A percentile compares a stretch with the other conserved stretches of the same genome.
Conservation (phyloP, 1,140 invertebrate genomes). For the Brachionus rotundiformis region DNA sequence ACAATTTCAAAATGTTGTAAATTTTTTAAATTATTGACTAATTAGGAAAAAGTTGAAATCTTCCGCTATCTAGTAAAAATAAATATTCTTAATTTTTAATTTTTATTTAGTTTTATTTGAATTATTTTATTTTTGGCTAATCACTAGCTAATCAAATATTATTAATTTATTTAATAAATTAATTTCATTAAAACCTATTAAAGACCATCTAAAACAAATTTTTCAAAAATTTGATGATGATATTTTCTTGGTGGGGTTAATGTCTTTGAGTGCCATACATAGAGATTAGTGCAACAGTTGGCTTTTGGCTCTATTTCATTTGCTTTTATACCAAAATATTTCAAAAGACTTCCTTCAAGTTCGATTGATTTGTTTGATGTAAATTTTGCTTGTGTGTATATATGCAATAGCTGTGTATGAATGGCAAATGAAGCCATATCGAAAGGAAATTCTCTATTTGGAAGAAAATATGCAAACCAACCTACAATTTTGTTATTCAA, state of each 20-base stretch:
- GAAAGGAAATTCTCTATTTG: slow-evolving; percentile 85
- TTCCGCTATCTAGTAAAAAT: too few relatives aligned
- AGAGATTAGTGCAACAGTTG: slow-evolving; percentile 76
- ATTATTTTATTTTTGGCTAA: too few relatives aligned
- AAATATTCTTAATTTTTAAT: too few relatives aligned
- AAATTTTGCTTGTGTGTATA: slow-evolving; percentile 76
- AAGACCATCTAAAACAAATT: not conserved
- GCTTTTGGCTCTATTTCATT: slow-evolving; percentile 84
- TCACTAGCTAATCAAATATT: too few relatives aligned
- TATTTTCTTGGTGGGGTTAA: not conserved
- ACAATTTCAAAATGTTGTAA: too few relatives aligned
- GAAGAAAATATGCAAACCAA: slow-evolving; percentile 85
- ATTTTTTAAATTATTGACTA: too few relatives aligned
- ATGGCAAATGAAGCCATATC: slow-evolving; percentile 99
- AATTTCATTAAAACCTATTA: too few relatives aligned
- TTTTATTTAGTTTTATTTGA: too few relatives aligned
- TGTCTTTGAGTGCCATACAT: not conserved
- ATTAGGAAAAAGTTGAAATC: too few relatives aligned
- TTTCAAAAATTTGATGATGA: slow-evolving; percentile 6
- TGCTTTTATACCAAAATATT: slow-evolving; percentile 74
- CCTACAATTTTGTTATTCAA: slow-evolving; percentile 66
- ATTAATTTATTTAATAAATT: too few relatives aligned
- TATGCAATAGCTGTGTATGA: slow-evolving; percentile 72
- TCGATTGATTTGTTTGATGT: slow-evolving; percentile 79
- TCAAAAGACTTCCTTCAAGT: slow-evolving; percentile 86